Conservation (phyloP, 2,888 invertebrate genomes). For the Orchesella flavescens region DNA sequence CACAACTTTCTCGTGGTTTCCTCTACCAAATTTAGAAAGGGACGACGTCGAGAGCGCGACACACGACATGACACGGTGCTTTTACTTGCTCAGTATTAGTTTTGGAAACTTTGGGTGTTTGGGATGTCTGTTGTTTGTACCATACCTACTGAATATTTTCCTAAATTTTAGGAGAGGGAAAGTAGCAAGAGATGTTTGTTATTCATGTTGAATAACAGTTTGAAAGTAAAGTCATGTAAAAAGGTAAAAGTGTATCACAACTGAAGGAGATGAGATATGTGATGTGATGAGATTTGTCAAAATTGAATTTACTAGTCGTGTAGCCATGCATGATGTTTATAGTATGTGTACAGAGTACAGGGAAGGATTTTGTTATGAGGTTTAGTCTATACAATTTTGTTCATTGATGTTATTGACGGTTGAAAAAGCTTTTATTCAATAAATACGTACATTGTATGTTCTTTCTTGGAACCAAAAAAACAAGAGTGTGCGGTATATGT, state of each 20-base stretch:
- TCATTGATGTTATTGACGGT: too few species aligned
- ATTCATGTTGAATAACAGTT: constrained; percentile 49
- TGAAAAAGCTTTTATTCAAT: not conserved
- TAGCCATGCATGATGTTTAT: not conserved
- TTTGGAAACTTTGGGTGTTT: too few species aligned
- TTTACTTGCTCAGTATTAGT: too few species aligned
- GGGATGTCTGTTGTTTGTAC: too few species aligned
- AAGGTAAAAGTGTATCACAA: not conserved
- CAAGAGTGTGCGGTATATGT: not conserved
- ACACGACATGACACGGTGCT: too few species aligned
- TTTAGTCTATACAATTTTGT: not conserved
- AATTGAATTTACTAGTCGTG: constrained; percentile 7
- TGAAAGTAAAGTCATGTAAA: constrained; percentile 55
- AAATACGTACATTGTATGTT: too few species aligned
- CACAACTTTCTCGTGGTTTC: too few species aligned
- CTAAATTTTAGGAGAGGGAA: too few species aligned
- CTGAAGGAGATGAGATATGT: constrained; percentile 15
- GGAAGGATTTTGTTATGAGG: not conserved
- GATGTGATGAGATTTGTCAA: constrained; percentile 7
- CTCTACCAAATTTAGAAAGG: too few species aligned
- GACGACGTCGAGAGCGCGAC: too few species aligned
- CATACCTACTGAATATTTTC: too few species aligned
- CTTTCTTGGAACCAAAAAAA: not conserved
- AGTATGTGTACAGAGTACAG: not conserved
- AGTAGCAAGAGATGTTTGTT: not conserved